A percentile compares a stretch with the other conserved stretches of the same genome.
phyloP scores from a whole-genome alignment of 2,797 vertebrate genomes.

The Anguilla obscura region DNA sequence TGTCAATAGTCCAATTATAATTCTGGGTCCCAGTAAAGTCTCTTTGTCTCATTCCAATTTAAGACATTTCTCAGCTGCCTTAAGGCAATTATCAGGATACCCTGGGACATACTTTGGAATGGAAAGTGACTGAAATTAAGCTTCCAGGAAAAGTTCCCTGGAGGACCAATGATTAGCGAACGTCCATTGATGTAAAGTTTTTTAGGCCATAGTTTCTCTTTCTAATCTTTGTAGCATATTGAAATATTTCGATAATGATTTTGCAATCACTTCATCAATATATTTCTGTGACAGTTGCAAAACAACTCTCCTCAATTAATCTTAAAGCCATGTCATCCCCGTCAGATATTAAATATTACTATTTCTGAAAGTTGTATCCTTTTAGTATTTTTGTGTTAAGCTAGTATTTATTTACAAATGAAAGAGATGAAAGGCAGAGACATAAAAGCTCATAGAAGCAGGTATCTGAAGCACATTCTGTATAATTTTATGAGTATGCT shows the following conservation, averaged over 20 bases:
- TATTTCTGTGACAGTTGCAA: neutral
- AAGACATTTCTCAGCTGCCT: slow-evolving; percentile 14
- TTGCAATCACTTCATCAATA: neutral
- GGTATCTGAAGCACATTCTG: neutral
- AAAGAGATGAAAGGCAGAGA: neutral
- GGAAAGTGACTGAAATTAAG: neutral
- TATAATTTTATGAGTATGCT: too few species aligned
- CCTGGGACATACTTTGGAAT: neutral
- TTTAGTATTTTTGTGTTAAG: neutral
- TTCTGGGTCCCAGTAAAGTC: slow-evolving; percentile 13
- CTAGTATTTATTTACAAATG: neutral
- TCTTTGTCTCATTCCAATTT: slow-evolving; percentile 6
- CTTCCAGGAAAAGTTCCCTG: neutral
- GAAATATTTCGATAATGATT: neutral
- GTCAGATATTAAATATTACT: neutral
- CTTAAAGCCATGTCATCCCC: neutral
- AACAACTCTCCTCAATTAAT: neutral
- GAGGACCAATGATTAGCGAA: neutral
- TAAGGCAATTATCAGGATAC: neutral
- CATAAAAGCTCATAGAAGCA: neutral
- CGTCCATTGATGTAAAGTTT: neutral
- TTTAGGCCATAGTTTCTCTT: neutral
- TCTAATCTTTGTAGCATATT: neutral
- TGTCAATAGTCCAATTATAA: slow-evolving; percentile 25
- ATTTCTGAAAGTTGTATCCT: neutral